Evolutionary conservation across 2,888 invertebrate species (phyloP).

Genomic region (Liopterus haemorrhoidalis): DNA sequence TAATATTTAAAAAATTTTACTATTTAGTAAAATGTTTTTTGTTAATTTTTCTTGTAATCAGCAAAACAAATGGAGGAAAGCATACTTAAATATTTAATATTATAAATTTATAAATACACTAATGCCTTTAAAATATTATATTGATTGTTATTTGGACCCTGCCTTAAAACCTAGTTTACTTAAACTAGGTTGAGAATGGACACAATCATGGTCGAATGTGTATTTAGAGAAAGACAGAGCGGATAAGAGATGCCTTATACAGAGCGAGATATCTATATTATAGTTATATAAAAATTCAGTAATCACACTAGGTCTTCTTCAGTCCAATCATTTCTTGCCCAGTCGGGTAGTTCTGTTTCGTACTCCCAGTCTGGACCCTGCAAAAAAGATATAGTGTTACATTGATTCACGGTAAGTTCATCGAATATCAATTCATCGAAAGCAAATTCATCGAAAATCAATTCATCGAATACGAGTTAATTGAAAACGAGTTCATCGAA

Average conservation of each 20-base stretch:
- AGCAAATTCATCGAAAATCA: too few relatives aligned
- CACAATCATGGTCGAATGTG: too few relatives aligned
- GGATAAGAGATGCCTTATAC: constrained; percentile 41
- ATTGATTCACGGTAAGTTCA: too few relatives aligned
- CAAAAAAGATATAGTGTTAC: constrained; percentile 36
- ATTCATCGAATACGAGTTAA: too few relatives aligned
- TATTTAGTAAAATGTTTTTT: too few relatives aligned
- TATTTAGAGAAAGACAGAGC: constrained; percentile 42
- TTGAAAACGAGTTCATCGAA: too few relatives aligned
- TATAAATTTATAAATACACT: neutral
- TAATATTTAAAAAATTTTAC: too few relatives aligned
- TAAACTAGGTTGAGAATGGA: neutral
- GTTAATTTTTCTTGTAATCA: too few relatives aligned
- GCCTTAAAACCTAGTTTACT: constrained; percentile 6
- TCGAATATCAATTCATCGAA: too few relatives aligned
- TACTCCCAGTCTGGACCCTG: constrained; percentile 94
- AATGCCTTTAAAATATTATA: neutral
- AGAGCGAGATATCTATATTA: constrained; percentile 28
- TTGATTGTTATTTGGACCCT: constrained; percentile 14
- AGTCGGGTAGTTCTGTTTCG: constrained; percentile 84
- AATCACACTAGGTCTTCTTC: constrained; percentile 54
- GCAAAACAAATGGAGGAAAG: too few relatives aligned
- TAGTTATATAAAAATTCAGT: constrained; percentile 38
- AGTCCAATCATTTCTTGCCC: constrained; percentile 84
- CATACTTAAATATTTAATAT: neutral